Percentiles rank a stretch among this genome's conserved stretches.
phyloP scores from a whole-genome alignment of 92 coral and sea anemone genomes.

The Anthopleura xanthogrammica region DNA sequence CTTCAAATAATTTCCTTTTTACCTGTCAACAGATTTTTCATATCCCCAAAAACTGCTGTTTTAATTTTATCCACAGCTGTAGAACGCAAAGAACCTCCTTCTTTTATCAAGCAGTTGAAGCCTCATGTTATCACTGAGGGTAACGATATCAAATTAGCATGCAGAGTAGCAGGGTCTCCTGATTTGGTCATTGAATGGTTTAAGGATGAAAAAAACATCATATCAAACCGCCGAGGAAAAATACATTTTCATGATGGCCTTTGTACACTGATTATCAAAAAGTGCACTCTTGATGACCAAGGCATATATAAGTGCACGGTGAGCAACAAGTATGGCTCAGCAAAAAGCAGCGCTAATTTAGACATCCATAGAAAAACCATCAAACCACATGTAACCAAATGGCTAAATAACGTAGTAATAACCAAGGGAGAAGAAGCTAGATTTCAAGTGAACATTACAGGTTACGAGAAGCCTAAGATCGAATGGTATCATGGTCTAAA shows the following conservation, averaged over 20 bases:
- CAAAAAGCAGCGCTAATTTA: constrained; percentile 65
- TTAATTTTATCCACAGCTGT: constrained; percentile 7
- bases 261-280: constrained; percentile 66
- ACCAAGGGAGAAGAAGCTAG: constrained; percentile 64
- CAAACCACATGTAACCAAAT: constrained; percentile 57
- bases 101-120: constrained; percentile 45
- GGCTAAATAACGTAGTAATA: constrained; percentile 61
- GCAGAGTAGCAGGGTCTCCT: constrained; percentile 70
- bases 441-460: constrained; percentile 70
- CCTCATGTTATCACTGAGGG: constrained; percentile 56
- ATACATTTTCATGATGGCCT: constrained; percentile 68
- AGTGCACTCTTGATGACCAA: constrained; percentile 65
- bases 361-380: constrained; percentile 54
- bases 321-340: constrained; percentile 65
- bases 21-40: too few relatives aligned
- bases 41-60: neutral
- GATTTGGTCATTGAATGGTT: constrained; percentile 81
- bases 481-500: constrained; percentile 87
- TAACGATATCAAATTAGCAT: constrained; percentile 42
- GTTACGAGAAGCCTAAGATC: constrained; percentile 75
- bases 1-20: neutral
- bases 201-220: constrained; percentile 58
- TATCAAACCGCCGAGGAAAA: constrained; percentile 45
- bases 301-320: constrained; percentile 81
- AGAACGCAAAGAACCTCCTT: constrained; percentile 49